Base-by-base conservation (phyloP, 2,797 vertebrate genomes). In the Ctenopoma multispine region DNA sequence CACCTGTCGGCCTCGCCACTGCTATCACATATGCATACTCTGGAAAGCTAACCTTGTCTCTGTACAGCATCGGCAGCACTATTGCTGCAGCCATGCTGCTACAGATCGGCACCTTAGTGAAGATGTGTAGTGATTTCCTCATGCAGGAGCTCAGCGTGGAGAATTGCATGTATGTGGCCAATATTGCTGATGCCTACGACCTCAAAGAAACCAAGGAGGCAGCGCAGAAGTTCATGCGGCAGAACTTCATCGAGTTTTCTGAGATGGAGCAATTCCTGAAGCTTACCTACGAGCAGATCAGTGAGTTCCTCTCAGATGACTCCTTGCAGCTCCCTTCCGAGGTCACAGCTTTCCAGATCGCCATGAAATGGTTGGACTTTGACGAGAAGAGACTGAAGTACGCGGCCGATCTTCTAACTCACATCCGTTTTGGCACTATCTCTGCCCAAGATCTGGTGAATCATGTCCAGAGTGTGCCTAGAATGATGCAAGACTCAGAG, bases 121-220 rank as follows among this genome's bases (percentile, higher is more conserved):
- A 98, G 90, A 99, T 99, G 96, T 99, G 98, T 92, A 98, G 97
- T 62, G 97, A 99, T 87, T 99, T 99, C 93, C 93, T 99, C 74
- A 96, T 95, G 86, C 96, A 95, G 81, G 97, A 99, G 94, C 95
- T 98, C 80, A 99, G 91, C 1, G 97, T 99, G 74, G 98, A 99
- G 88, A 99, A 99, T 43, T 99, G 97, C 80, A 99, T 99, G 96
- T 99, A 99, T 0, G 83, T 99, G 53, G 96, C 93, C 75, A 99
- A 99, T 83, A 98, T 99, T 20, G 97, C 98, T 5, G 96, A 98
- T 84, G 98, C 98, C 2, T 99, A 99, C 0, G 92, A 95, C 88
- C 95, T 99, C 44, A 98, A 96, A 89, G 95, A 94, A 53, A 96
- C 97, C 48, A 99, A 97, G 80, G 93, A 94, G 69, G 95, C 96